phyloP scores from a whole-genome alignment of 2,113 vertebrate genomes.

The Falco punctatus region DNA sequence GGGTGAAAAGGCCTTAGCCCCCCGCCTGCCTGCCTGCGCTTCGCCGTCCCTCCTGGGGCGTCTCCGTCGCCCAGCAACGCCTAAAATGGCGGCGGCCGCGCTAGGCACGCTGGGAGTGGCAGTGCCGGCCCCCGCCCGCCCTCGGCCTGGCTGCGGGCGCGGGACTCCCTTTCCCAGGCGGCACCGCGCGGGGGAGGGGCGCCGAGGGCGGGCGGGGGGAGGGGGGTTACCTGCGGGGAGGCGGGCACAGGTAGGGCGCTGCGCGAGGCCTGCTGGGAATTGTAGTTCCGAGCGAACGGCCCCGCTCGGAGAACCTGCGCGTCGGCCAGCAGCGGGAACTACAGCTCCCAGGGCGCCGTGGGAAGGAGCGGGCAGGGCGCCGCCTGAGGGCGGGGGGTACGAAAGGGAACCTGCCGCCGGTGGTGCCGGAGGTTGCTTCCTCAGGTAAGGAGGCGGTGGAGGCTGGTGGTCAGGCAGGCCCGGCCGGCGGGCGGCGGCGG shows the following conservation, averaged over 20 bases:
- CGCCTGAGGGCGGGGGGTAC: constrained; percentile 69
- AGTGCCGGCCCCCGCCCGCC: accelerated
- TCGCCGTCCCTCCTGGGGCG: background rate
- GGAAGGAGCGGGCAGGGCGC: constrained; percentile 26
- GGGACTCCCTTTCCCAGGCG: constrained; percentile 43
- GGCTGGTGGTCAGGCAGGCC: accelerated
- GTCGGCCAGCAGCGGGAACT: background rate
- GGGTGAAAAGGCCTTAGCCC: background rate
- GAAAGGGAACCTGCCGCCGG: constrained; percentile 55
- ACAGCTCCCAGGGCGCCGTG: constrained; percentile 30
- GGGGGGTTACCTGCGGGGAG: constrained; percentile 10
- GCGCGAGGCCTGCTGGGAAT: background rate
- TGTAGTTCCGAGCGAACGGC: accelerated
- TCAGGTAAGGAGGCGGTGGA: background rate
- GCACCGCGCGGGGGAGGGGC: background rate
- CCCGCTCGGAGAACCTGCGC: accelerated
- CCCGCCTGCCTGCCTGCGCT: background rate
- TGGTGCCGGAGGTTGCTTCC: background rate
- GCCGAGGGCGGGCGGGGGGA: background rate
- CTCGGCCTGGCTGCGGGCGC: accelerated
- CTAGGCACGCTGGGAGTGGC: background rate
- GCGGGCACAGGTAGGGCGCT: background rate
- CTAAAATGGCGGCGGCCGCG: background rate
- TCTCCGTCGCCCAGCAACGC: constrained; percentile 63
- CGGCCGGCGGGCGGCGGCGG: background rate